Percentiles rank a stretch among this genome's conserved stretches.
Evolutionary conservation across 2,797 vertebrate species (phyloP).

Genomic region (Neopelma chrysocephalum): DNA sequence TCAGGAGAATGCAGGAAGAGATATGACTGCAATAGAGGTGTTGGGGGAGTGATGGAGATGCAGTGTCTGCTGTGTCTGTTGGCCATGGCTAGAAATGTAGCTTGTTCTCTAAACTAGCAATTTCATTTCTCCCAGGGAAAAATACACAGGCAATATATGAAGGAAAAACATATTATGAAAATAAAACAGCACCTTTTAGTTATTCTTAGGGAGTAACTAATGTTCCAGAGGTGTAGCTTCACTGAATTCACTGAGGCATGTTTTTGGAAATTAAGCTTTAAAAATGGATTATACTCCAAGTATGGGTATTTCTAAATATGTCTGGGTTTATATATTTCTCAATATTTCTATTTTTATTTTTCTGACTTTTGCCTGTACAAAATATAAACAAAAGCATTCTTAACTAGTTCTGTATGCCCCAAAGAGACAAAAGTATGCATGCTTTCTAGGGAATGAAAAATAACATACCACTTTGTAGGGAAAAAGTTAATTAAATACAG

Average conservation of each 20-base stretch:
- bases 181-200: background rate
- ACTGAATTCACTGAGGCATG: background rate
- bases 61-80: background rate
- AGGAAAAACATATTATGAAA: background rate
- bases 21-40: background rate
- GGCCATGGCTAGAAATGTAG: background rate
- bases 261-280: background rate
- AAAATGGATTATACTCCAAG: background rate
- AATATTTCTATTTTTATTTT: constrained; percentile 51
- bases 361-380: constrained; percentile 34
- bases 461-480: background rate
- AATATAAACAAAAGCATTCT: background rate
- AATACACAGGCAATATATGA: background rate
- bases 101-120: background rate
- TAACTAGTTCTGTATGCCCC: background rate
- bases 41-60: background rate
- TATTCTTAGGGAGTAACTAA: background rate
- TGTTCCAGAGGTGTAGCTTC: background rate
- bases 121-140: background rate
- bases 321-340: constrained; percentile 33
- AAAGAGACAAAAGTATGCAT: background rate
- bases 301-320: constrained; percentile 30
- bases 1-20: background rate
- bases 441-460: background rate
- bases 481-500: background rate